Evolutionary conservation across 2,797 vertebrate species (phyloP).

Genomic region (Urosaurus nigricauda): DNA sequence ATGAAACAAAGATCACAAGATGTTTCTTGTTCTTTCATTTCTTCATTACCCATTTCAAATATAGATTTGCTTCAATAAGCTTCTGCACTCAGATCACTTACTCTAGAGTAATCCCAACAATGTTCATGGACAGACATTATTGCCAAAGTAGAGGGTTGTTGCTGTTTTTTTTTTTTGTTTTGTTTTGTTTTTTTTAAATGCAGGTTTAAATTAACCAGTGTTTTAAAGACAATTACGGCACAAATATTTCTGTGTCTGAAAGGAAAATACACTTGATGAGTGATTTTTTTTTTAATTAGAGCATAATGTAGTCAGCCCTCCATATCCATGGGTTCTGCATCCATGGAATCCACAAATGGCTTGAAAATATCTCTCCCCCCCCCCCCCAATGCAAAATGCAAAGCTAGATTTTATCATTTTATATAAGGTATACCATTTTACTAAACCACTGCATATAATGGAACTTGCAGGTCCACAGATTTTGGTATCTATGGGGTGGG

Average conservation of each 20-base stretch:
- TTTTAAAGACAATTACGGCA: constrained; percentile 8
- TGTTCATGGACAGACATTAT: background rate
- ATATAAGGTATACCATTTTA: too few relatives aligned
- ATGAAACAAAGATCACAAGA: constrained; percentile 63
- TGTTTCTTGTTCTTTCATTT: constrained; percentile 45
- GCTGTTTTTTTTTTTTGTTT: background rate
- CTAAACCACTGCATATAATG: too few relatives aligned
- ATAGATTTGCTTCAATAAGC: constrained; percentile 35
- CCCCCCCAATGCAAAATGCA: too few relatives aligned
- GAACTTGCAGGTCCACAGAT: too few relatives aligned
- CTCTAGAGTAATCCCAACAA: constrained; percentile 33
- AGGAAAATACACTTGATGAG: background rate
- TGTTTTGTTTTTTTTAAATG: too few relatives aligned
- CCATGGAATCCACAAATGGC: too few relatives aligned
- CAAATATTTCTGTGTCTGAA: background rate
- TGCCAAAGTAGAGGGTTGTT: background rate
- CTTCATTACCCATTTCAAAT: constrained; percentile 31
- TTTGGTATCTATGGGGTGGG: too few relatives aligned
- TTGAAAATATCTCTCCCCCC: too few relatives aligned
- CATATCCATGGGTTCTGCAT: too few relatives aligned
- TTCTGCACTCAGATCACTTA: constrained; percentile 15
- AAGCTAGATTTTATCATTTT: too few relatives aligned
- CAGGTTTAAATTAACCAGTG: background rate
- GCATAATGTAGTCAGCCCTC: too few relatives aligned
- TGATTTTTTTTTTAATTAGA: background rate